A percentile compares a stretch with the other conserved stretches of the same genome.
phyloP scores from a whole-genome alignment of 2,113 vertebrate species.

The Agelaius phoeniceus region DNA sequence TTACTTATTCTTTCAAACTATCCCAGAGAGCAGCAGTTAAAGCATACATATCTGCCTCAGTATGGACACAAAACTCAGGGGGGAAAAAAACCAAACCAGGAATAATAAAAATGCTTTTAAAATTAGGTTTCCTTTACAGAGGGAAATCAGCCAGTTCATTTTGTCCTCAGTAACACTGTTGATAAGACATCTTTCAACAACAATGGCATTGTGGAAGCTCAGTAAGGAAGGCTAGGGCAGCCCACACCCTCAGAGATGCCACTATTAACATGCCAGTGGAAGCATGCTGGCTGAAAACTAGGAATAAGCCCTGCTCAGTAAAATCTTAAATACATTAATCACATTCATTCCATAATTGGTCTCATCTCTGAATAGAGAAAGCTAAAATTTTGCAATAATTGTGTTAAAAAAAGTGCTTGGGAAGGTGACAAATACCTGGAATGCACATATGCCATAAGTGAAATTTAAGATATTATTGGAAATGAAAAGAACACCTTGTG shows the following conservation, averaged over 20 bases:
- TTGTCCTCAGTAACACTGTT: background rate
- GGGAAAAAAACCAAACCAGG: background rate
- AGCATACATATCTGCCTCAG: background rate
- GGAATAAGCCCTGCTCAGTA: background rate
- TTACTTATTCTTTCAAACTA: slow-evolving; percentile 21
- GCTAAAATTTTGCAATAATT: background rate
- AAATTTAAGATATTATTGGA: background rate
- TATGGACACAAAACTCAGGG: background rate
- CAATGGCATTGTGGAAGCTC: background rate
- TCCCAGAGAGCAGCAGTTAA: background rate
- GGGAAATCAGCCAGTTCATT: background rate
- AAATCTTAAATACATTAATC: background rate
- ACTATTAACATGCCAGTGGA: background rate
- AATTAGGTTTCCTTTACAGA: background rate
- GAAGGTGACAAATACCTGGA: background rate
- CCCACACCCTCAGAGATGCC: background rate
- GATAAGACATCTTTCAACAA: background rate
- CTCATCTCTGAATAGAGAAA: background rate
- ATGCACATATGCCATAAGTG: accelerated
- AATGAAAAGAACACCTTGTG: background rate
- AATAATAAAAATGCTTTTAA: background rate
- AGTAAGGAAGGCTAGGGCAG: background rate
- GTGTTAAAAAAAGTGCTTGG: background rate
- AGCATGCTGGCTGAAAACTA: background rate
- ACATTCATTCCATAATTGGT: background rate